Evolutionary conservation across 2,113 vertebrate species (phyloP).

Genomic region (Sorex araneus): DNA sequence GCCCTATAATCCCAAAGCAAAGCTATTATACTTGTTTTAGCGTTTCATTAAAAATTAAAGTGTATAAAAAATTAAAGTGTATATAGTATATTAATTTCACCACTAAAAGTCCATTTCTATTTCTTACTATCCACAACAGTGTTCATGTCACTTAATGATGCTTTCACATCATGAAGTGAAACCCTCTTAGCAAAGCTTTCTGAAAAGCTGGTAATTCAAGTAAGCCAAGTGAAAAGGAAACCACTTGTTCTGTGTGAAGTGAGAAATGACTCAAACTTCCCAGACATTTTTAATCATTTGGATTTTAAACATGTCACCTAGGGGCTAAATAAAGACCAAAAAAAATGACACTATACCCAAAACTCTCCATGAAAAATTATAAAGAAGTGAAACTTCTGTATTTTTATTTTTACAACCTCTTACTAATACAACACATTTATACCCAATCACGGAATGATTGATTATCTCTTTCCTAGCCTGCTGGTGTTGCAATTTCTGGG

Average conservation of each 20-base stretch:
- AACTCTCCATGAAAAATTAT: neutral
- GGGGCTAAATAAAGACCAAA: neutral
- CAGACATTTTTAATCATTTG: neutral
- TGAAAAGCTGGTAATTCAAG: neutral
- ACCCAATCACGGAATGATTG: no score
- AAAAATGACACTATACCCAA: neutral
- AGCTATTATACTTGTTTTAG: no score
- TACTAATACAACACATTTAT: neutral
- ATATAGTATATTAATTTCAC: no score
- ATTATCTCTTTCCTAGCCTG: no score
- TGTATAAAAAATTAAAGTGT: no score
- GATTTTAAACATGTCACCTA: neutral
- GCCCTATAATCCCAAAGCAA: no score
- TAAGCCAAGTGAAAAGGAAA: neutral
- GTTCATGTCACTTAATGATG: neutral
- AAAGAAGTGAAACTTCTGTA: neutral
- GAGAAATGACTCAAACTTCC: neutral
- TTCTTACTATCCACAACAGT: neutral
- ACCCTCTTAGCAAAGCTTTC: neutral
- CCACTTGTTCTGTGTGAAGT: neutral
- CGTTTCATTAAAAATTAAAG: no score
- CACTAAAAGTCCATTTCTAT: no score
- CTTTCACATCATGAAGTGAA: neutral
- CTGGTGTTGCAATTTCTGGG: no score
- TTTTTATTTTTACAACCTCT: neutral